Percentiles rank a stretch among this genome's conserved stretches.
These are phyloP conservation scores for Macaca nemestrina DNA, from an alignment of 2,113 vertebrate genomes.

Conservation along the genomic window DNA sequence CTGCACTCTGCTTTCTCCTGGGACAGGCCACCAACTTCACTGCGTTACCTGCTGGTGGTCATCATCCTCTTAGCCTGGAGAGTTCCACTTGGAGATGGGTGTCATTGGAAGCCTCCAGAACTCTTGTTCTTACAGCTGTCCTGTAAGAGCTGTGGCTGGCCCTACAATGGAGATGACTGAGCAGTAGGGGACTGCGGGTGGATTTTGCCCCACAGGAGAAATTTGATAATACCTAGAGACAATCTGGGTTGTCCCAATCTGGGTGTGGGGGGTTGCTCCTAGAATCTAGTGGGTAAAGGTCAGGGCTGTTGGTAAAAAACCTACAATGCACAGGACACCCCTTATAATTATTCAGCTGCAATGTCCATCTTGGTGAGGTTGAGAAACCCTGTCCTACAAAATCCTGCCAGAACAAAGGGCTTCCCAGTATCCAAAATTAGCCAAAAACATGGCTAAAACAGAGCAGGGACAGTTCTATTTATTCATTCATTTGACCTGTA, in stretches of 20 bases:
- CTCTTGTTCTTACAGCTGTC: no score
- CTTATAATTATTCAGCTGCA: background rate
- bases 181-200: fast-evolving
- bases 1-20: background rate
- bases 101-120: no score
- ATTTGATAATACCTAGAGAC: background rate
- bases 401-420: background rate
- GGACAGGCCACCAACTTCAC: background rate
- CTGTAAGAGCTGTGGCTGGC: no score
- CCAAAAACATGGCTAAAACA: background rate
- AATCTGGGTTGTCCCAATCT: background rate
- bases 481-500: background rate
- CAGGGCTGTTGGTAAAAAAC: background rate
- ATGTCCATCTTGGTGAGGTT: background rate
- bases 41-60: fast-evolving
- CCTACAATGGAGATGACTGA: background rate
- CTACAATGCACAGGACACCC: background rate
- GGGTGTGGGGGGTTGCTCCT: fast-evolving
- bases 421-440: background rate
- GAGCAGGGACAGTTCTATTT: background rate
- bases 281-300: background rate
- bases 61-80: background rate
- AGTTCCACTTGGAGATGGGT: background rate
- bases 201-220: background rate
- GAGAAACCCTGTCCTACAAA: background rate